Evolutionary conservation across 2,113 vertebrate genomes (phyloP).

Genomic region (Nyctibius bracteatus): DNA sequence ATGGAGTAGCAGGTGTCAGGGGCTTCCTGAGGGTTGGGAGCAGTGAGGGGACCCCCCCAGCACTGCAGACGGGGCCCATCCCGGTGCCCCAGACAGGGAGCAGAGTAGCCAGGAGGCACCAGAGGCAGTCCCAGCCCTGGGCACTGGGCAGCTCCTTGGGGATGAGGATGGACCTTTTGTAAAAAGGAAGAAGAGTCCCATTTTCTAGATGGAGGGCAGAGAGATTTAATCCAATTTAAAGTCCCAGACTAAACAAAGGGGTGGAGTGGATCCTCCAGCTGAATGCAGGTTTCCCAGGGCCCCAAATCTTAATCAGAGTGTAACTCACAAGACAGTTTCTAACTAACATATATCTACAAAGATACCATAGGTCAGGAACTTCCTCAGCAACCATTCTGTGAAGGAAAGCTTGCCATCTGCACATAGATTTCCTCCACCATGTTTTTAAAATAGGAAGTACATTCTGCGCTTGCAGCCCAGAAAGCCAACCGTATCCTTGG

Average conservation of each 20-base stretch:
- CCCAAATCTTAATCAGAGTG: background rate
- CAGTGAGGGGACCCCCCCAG: rapidly evolving
- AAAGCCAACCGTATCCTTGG: too few species aligned
- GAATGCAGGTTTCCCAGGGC: rapidly evolving
- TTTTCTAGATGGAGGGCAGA: background rate
- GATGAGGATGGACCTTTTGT: too few species aligned
- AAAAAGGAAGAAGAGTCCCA: background rate
- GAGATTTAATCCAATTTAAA: background rate
- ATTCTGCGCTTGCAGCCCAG: too few species aligned
- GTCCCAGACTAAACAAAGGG: too few species aligned
- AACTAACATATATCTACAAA: background rate
- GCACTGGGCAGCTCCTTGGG: rapidly evolving
- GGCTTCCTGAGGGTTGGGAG: background rate
- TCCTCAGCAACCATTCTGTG: background rate
- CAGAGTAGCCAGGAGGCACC: rapidly evolving
- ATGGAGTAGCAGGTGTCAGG: rapidly evolving
- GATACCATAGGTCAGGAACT: background rate
- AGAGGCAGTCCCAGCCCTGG: background rate
- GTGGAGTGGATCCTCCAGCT: background rate
- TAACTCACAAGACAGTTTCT: background rate
- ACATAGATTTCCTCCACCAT: background rate
- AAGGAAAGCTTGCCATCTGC: background rate
- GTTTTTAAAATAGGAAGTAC: background rate
- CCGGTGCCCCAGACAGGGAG: background rate
- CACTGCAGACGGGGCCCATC: background rate